Base-by-base conservation (phyloP, 2,113 vertebrate species). In the Otocyon megalotis region DNA sequence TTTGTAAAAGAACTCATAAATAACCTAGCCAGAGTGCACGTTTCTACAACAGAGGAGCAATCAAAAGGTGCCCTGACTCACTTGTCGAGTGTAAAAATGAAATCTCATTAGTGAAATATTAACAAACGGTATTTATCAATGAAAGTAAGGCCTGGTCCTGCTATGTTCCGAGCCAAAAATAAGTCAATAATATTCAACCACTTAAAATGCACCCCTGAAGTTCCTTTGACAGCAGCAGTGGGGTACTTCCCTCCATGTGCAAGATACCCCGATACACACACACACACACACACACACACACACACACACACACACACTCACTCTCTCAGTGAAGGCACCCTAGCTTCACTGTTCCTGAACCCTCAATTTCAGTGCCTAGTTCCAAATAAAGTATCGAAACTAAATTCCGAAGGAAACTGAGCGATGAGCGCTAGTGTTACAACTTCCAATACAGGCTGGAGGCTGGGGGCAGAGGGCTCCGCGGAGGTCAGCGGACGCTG, bases 121-220 rank as follows among this genome's bases (percentile, higher is more conserved):
- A 98, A 98, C 95, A 90, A 98, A 97, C 76, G 97, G 90, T 83
- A 98, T 97, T 80, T 95, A 98, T 97, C 98, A 77, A 83, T 96
- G 97, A 98, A 98, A 98, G 97, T 96, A 98, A 99, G 99, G 99
- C 99, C 99, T 98, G 98, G 96, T 97, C 97, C 94, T 92, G 79
- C 77, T 96, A 97, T 71, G 90, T 76, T 32, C 2, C 88, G 98
- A 98, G 98, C 97, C 98, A 90, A 72, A 60, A 88, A 74, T 30
- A 91, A 96, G 96, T 93, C 91, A 91, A 86, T 2, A 43, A 86
- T 0, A 77, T 32, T 0, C 56, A 87, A 77, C 28, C 69, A 85
- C 53, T 88, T 81, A 77, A 56, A 62, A 90, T 3, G n/a, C 43
- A 35, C 67, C 19, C 50, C 86, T 28, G 84, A 95, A 77, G 71